Conservation (phyloP, 64 coral and sea anemone genomes). For the Porites australiensis region DNA sequence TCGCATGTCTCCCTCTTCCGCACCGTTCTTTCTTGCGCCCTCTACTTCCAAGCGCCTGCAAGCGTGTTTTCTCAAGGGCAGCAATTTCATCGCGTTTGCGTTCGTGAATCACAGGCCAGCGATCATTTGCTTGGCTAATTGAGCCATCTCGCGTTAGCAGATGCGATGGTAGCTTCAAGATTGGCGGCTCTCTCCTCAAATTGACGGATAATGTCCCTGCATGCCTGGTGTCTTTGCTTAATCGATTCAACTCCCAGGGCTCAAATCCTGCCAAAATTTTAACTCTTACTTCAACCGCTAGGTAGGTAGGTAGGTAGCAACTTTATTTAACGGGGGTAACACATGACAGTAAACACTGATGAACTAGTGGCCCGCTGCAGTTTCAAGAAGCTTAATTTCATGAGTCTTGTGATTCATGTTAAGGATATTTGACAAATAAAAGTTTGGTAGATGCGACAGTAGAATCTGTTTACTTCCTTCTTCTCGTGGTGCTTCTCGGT, state of each 20-base stretch:
- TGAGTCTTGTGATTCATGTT: neutral
- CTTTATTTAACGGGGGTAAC: too few relatives aligned
- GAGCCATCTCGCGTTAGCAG: neutral
- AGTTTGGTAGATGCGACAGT: too few relatives aligned
- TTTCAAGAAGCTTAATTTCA: neutral
- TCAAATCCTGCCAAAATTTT: conserved; percentile 6
- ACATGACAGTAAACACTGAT: too few relatives aligned
- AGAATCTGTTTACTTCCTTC: too few relatives aligned
- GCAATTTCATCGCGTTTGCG: neutral
- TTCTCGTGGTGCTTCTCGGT: too few relatives aligned
- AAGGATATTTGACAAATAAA: too few relatives aligned
- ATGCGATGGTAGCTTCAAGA: neutral
- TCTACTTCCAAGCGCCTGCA: too few relatives aligned
- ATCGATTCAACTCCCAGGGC: neutral
- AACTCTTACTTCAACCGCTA: neutral
- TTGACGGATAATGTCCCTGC: neutral
- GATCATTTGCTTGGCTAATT: neutral
- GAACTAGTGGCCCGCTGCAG: neutral
- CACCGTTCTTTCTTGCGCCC: too few relatives aligned
- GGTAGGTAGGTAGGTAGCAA: too few relatives aligned
- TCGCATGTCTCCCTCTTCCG: too few relatives aligned
- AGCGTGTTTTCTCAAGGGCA: neutral
- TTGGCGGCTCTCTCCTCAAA: neutral
- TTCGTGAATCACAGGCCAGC: neutral
- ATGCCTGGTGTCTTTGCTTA: neutral